phyloP scores from a whole-genome alignment of 2,888 invertebrate species.

The Listrodromus nycthemerus region DNA sequence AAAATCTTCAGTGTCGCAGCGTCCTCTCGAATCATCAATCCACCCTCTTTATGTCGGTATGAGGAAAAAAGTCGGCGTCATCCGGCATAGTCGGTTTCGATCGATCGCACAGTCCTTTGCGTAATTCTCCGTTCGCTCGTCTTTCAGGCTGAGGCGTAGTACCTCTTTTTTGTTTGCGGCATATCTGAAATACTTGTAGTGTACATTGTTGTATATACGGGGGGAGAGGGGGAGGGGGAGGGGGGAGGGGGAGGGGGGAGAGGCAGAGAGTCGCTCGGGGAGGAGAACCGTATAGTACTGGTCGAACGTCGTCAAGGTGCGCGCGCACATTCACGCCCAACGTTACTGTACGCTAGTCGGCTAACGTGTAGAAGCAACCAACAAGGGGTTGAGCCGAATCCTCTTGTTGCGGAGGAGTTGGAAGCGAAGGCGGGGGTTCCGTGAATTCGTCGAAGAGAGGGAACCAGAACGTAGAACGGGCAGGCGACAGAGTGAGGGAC shows the following conservation, averaged over 20 bases:
- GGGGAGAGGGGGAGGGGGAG: not conserved
- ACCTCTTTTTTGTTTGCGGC: slow-evolving; percentile 26
- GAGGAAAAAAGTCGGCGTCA: slow-evolving; percentile 10
- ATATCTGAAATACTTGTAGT: slow-evolving; percentile 44
- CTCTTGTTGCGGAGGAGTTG: slow-evolving; percentile 58
- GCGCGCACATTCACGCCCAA: slow-evolving; percentile 65
- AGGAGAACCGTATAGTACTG: slow-evolving; percentile 47
- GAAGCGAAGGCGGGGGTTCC: slow-evolving; percentile 52
- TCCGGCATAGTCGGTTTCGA: slow-evolving; percentile 17
- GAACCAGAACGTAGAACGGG: slow-evolving; percentile 56
- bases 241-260: not conserved
- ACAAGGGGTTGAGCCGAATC: slow-evolving; percentile 66
- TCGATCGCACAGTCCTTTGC: slow-evolving; percentile 32
- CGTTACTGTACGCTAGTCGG: slow-evolving; percentile 41
- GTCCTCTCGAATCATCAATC: slow-evolving; percentile 8
- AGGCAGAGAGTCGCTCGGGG: slow-evolving; percentile 5
- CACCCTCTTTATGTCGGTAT: not conserved
- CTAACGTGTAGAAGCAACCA: slow-evolving; percentile 53
- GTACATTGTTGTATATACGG: slow-evolving; percentile 43
- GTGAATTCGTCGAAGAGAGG: slow-evolving; percentile 53
- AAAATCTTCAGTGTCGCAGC: not conserved
- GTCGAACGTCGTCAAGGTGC: slow-evolving; percentile 54
- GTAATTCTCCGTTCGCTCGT: slow-evolving; percentile 25
- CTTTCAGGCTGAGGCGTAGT: slow-evolving; percentile 27
- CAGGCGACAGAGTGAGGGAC: slow-evolving; percentile 54